Evolutionary conservation across 1,140 invertebrate species (phyloP).

Genomic region (Ceratoteleas bidentatus): DNA sequence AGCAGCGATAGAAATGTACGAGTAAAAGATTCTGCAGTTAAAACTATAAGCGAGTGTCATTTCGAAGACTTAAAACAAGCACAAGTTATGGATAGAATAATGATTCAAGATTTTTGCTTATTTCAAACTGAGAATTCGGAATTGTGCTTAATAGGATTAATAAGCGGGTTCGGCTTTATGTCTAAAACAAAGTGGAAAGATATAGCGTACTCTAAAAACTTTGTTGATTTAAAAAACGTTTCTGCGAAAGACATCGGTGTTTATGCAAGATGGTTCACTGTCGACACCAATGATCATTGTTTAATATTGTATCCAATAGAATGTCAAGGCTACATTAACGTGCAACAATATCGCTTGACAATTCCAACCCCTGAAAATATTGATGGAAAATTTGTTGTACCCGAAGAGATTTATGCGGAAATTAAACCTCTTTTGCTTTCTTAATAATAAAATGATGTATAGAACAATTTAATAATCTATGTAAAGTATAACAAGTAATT

Average conservation of each 20-base stretch:
- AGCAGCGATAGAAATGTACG: constrained; percentile 14
- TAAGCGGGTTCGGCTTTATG: constrained; percentile 13
- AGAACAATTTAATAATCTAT: too few relatives aligned
- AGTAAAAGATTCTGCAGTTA: constrained; percentile 9
- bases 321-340: background rate
- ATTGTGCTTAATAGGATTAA: constrained; percentile 8
- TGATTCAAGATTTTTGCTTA: constrained; percentile 21
- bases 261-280: background rate
- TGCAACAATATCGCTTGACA: background rate
- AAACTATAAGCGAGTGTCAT: background rate
- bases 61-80: background rate
- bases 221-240: background rate
- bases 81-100: constrained; percentile 3
- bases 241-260: background rate
- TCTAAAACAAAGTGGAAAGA: background rate
- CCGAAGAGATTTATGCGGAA: too few relatives aligned
- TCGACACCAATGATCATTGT: background rate
- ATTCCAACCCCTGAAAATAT: background rate
- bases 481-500: too few relatives aligned
- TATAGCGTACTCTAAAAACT: constrained; percentile 7
- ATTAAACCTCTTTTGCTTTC: too few relatives aligned
- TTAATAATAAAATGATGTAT: too few relatives aligned
- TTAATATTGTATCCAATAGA: background rate
- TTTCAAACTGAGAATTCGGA: constrained; percentile 20
- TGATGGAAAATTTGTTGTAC: too few relatives aligned